Percentiles rank a stretch among this genome's conserved stretches.
phyloP scores from a whole-genome alignment of 2,113 vertebrate species.

The Crotalus tigris region DNA sequence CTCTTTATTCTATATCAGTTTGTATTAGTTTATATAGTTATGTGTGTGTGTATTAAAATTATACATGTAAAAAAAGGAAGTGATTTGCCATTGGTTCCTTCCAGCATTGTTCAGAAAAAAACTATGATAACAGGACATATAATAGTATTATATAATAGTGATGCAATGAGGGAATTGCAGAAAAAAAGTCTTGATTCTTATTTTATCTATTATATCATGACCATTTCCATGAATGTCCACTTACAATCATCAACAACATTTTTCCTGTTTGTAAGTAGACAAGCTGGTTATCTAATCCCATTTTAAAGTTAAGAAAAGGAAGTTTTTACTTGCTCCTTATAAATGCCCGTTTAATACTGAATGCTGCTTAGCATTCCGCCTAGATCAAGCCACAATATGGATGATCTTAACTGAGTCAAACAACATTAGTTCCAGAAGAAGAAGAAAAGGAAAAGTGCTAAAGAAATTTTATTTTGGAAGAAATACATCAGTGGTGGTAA shows the following conservation, averaged over 20 bases:
- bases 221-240: neutral
- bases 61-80: neutral
- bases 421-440: neutral
- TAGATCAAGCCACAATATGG: neutral
- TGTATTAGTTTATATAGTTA: neutral
- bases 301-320: neutral
- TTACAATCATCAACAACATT: neutral
- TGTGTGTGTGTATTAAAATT: neutral
- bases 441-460: neutral
- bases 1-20: neutral
- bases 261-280: neutral
- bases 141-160: neutral
- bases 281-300: neutral
- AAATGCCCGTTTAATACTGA: neutral
- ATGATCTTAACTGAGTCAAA: neutral
- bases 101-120: neutral
- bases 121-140: neutral
- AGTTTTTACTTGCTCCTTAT: neutral
- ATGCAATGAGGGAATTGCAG: neutral
- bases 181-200: neutral
- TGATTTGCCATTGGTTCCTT: neutral
- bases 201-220: neutral
- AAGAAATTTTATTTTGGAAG: neutral
- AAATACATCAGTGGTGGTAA: neutral
- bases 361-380: neutral